phyloP scores from a whole-genome alignment of 2,113 vertebrate genomes.

The Mionectes macconnelli region DNA sequence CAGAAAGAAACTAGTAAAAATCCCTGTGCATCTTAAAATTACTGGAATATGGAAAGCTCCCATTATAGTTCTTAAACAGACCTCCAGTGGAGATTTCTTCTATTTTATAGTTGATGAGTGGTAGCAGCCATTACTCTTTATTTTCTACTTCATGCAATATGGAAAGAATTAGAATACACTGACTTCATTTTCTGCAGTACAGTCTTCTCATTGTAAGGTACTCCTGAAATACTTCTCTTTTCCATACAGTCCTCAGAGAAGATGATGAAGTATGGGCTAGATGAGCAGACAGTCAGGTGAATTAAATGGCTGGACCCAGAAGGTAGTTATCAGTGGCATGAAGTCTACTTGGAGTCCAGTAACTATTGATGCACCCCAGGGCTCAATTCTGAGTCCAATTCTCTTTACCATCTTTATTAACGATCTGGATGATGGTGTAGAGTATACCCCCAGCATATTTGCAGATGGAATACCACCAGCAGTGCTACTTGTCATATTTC shows the following conservation, averaged over 20 bases:
- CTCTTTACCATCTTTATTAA: background rate
- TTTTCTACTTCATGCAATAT: background rate
- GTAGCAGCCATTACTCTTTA: background rate
- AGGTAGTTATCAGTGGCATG: background rate
- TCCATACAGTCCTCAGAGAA: background rate
- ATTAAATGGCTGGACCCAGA: background rate
- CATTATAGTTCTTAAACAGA: background rate
- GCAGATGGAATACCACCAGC: background rate
- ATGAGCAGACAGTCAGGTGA: background rate
- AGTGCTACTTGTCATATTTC: background rate
- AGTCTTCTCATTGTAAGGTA: background rate
- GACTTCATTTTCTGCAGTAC: background rate
- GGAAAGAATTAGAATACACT: background rate
- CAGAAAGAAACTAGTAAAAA: background rate
- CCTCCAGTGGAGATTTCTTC: background rate
- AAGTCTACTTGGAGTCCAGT: background rate
- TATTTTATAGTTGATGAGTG: background rate
- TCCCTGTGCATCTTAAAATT: background rate
- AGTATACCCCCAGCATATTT: background rate
- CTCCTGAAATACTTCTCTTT: background rate
- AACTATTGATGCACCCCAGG: background rate
- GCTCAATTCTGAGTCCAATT: background rate
- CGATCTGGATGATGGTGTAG: background rate
- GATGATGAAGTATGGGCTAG: background rate
- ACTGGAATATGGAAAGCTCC: background rate